Percentiles rank a stretch among this genome's conserved stretches.
Conservation (phyloP, 2,113 vertebrate species). For the Cariama cristata region DNA sequence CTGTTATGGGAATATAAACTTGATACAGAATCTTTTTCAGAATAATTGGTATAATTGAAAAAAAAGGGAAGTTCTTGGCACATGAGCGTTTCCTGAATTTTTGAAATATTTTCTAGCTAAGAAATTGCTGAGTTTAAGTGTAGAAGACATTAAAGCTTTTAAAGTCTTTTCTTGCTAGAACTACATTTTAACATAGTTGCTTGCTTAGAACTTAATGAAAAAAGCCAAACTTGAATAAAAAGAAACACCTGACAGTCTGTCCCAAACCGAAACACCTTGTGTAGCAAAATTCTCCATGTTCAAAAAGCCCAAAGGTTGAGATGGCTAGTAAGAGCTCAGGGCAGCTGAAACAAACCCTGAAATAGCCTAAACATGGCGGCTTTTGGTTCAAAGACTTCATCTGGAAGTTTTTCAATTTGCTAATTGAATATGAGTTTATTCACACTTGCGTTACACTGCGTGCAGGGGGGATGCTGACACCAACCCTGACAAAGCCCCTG, state of each 20-base stretch:
- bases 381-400: neutral
- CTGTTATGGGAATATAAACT: neutral
- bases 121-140: neutral
- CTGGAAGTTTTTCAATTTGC: neutral
- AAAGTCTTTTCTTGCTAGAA: neutral
- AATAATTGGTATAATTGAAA: neutral
- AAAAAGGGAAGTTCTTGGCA: neutral
- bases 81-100: neutral
- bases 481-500: neutral
- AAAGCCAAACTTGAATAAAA: neutral
- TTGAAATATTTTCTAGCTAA: neutral
- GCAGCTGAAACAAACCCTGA: neutral
- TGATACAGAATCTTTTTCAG: neutral
- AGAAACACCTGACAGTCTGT: neutral
- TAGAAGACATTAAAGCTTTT: neutral
- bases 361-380: neutral
- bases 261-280: neutral
- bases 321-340: neutral
- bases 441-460: fast-evolving
- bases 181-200: neutral
- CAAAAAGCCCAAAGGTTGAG: neutral
- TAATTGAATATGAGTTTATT: neutral
- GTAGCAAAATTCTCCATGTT: neutral
- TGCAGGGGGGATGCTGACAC: neutral
- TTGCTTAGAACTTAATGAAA: neutral